Base-by-base conservation (phyloP, 2,113 vertebrate species). In the Ondatra zibethicus region DNA sequence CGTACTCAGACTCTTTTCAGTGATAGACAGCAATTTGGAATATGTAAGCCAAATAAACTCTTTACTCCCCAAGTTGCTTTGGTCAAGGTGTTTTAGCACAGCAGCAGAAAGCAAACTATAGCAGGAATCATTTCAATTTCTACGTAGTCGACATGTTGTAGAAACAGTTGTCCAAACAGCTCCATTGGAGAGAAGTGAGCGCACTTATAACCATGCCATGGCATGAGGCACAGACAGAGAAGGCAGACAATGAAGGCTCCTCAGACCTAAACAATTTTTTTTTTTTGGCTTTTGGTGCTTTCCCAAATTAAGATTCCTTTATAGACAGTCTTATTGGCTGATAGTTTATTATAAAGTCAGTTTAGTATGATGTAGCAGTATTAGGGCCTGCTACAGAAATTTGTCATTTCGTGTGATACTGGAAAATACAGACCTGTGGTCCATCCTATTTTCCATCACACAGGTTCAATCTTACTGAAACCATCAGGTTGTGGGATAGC, bases 271-370 rank as follows among this genome's bases (percentile, higher is more conserved):
- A 66, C 16, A 45, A 47, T 75, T 70, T 58, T 36, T 19, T 10
- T 61, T 78, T 55, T 70, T 85, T 93, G 33, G 70, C 10, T 90
- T 95, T 95, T 90, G 88, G 75, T 88, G 23, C 42, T 93, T 93
- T 73, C 12, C 10, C 31, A 16, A 86, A 86, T 82, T 91, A 39
- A 65, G 4, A n/a, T 95, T 95, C 86, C 63, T 89, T 95, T 27
- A n/a, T 55, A 91, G 19, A 68, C 3, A 91, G 50, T 72, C 68
- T 73, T 66, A 12, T 91, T 91, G 89, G 73, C 47, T 94, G 76
- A 89, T 78, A 4, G 72, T 61, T 76, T 93, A 33, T 77, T 92
- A 61, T 72, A 81, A 94, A 45, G 73, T 97, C 29, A 65, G 2
- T 84, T 96, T 92, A 58, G 14, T 42, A 63, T 9, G 3, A 23